Conservation (phyloP, 30 jellyfish, hydroid and myxozoan species). For the Chironex yamaguchii region DNA sequence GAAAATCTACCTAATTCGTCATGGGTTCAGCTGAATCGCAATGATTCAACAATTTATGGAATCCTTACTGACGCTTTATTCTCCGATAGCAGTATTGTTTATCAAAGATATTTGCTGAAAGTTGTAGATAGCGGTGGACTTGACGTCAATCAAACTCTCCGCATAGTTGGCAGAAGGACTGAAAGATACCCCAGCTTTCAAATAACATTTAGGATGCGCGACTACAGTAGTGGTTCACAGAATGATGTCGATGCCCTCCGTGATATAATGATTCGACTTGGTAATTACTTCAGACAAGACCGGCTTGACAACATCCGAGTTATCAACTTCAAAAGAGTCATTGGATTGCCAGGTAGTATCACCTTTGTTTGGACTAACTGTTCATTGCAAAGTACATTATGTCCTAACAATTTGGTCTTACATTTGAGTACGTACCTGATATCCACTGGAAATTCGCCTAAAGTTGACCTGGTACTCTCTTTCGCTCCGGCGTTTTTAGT, state of each 20-base stretch:
- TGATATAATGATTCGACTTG: slow-evolving; percentile 17
- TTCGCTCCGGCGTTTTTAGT: slow-evolving; percentile 27
- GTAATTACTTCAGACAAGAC: slow-evolving; percentile 43
- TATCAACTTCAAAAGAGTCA: slow-evolving; percentile 32
- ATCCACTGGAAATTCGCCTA: slow-evolving; percentile 14
- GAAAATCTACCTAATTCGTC: background rate
- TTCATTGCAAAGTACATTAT: slow-evolving; percentile 4
- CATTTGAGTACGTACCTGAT: slow-evolving; percentile 22
- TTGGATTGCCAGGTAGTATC: slow-evolving; percentile 38
- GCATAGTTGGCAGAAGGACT: slow-evolving; percentile 24
- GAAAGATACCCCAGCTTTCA: slow-evolving; percentile 28
- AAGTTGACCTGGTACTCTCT: slow-evolving; percentile 40
- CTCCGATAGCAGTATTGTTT: background rate
- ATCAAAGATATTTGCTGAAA: slow-evolving; percentile 13
- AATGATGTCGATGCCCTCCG: slow-evolving; percentile 22
- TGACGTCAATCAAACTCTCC: slow-evolving; percentile 11
- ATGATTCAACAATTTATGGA: slow-evolving; percentile 41
- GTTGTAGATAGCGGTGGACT: slow-evolving; percentile 64
- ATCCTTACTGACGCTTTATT: slow-evolving; percentile 36
- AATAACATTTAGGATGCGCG: slow-evolving; percentile 51
- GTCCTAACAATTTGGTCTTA: slow-evolving; percentile 30
- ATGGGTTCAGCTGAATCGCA: slow-evolving; percentile 48
- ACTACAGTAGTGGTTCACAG: slow-evolving; percentile 53
- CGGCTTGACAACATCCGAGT: slow-evolving; percentile 47
- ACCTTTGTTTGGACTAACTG: background rate